Percentiles rank a stretch among this genome's conserved stretches.
These are phyloP conservation scores for Aporophyla nigra DNA, from an alignment of 2,888 invertebrate species.

Conservation along the genomic window DNA sequence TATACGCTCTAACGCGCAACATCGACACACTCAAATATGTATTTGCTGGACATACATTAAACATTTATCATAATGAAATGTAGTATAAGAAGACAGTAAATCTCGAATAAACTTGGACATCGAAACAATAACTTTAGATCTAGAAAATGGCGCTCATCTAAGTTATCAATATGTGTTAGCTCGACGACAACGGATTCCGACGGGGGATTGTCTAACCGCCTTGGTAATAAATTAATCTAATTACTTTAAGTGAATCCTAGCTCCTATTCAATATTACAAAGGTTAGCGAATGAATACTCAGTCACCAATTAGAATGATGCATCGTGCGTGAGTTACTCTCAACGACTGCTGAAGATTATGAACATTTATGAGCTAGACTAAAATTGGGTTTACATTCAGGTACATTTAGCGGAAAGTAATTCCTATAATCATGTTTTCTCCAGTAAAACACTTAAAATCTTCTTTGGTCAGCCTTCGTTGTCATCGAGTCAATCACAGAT, in stretches of 20 bases:
- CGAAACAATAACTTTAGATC: slow-evolving; percentile 74
- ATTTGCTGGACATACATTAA: slow-evolving; percentile 80
- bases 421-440: slow-evolving; percentile 43
- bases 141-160: slow-evolving; percentile 67
- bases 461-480: slow-evolving; percentile 64
- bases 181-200: slow-evolving; percentile 65
- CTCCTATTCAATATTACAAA: slow-evolving; percentile 2
- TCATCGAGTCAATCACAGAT: slow-evolving; percentile 65
- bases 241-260: slow-evolving; percentile 10
- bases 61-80: slow-evolving; percentile 72
- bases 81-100: slow-evolving; percentile 82
- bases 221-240: slow-evolving; percentile 26
- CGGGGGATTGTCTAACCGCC: slow-evolving; percentile 14
- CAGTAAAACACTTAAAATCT: slow-evolving; percentile 56
- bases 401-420: slow-evolving; percentile 46
- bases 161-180: slow-evolving; percentile 43
- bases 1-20: slow-evolving; percentile 71
- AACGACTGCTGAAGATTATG: slow-evolving; percentile 20
- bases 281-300: slow-evolving; percentile 10
- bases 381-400: slow-evolving; percentile 55
- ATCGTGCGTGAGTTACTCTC: slow-evolving; percentile 6
- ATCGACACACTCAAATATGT: slow-evolving; percentile 71
- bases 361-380: slow-evolving; percentile 25
- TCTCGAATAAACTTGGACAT: slow-evolving; percentile 85
- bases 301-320: slow-evolving; percentile 26